Base-by-base conservation (phyloP, 1,140 invertebrate species). In the Bacillus rossius region DNA sequence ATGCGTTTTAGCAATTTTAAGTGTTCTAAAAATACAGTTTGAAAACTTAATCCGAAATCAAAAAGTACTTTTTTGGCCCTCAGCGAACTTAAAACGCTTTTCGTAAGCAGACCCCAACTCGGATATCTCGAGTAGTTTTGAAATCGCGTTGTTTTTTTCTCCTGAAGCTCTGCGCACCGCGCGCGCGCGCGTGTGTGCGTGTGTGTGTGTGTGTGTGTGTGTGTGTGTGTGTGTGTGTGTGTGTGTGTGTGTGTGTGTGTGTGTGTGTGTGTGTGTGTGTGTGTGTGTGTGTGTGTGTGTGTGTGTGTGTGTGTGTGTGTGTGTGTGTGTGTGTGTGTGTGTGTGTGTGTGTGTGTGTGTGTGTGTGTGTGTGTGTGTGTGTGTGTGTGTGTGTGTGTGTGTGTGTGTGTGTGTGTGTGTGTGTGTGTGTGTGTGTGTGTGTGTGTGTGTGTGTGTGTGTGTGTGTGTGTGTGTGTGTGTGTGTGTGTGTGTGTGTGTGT, bases 241-340 rank as follows among this genome's bases (percentile, higher is more conserved):
- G 50, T 52, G 50, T 52, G 50, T 52, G 50, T 52, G 50, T 52
- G 50, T 52, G 50, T 52, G 50, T 52, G 50, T 52, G 50, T 52
- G 50, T 52, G 53, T 52, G 50, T 52, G 50, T 52, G 50, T 52
- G 50, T 52, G 50, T 52, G 50, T 52, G 50, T 52, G 50, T 52
- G 50, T 52, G 50, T 52, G 50, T 52, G 50, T 52, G 50, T 52
- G 50, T 52, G 50, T 52, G 50, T 52, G 50, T 52, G 50, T 52
- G 50, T 52, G 50, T 52, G 50, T 52, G 50, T 52, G 50, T 52
- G 50, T 52, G 50, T 52, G 50, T 52, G 50, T 52, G 50, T 52
- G 50, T 52, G 50, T 52, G 50, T 52, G 50, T 52, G 50, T 52
- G 50, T 52, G 50, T 52, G 50, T 52, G 50, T 52, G 50, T 52